Evolutionary conservation across 2,113 vertebrate genomes (phyloP), one percentile per base, ranked within the genome.

Genomic region (Eulemur macaco): DNA sequence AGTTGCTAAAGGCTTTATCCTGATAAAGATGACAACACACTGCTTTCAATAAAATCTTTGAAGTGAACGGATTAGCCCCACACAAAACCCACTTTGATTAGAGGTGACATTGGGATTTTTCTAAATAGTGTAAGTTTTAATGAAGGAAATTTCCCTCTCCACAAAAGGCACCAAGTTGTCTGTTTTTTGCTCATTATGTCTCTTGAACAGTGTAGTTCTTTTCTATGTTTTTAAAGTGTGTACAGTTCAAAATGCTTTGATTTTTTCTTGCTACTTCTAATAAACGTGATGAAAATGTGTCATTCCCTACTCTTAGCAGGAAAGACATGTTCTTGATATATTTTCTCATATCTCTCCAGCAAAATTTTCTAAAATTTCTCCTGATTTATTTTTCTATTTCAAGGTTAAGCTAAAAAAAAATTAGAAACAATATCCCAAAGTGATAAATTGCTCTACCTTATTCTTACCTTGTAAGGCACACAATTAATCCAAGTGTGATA

Each of bases 21-120:
- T 89, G 86, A 45, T 71, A 78, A 94, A 96, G 91, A 91, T 92
- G 63, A 97, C 76, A 97, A 95, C 77, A 88, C 42, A 86, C 17
- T 85, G 81, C 78, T 63, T 91, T 91, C 52, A 45, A 64, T 71
- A 63, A 93, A 93, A 94, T 82, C 84, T 95, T 86, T 96, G 58
- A 97, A 87, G 86, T 78, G 66, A 82, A 73, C 5, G 20, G 31
- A 86, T 93, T 95, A 97, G 78, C 39, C 56, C 84, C 23, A 29
- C 27, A 96, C 34, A 94, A 96, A 92, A 80, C 50, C 23, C 39
- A 66, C 42, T 58, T 42, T 73, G 86, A 97, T 91, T 93, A 93
- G 69, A 77, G 73, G 60, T 78, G 71, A 81, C 85, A 87, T 29
- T 93, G 71, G 56, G 50, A 95, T 84, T 96, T 96, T 95, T 97